Base-by-base conservation (phyloP, 2,888 invertebrate genomes). In the Netelia inedita region DNA sequence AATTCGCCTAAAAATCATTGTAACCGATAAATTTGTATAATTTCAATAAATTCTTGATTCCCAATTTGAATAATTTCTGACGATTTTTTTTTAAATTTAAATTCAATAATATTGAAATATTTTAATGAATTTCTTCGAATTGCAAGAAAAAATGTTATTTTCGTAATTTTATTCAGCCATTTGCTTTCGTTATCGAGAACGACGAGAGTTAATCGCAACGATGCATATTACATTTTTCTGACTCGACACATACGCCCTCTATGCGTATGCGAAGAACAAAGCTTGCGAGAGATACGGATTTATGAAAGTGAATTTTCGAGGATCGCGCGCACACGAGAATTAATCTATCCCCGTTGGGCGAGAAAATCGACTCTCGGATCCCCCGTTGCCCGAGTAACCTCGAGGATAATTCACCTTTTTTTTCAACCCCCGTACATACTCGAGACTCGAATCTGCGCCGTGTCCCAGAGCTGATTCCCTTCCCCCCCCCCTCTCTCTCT, bases 321-420 rank as follows among this genome's bases (percentile, higher is more conserved):
- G 21, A 57, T 66, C 53, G 14, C 41, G 23, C 19, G 28, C 66
- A 41, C 21, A 21, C 43, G 35, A 28, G 65, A 75, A 66, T 66
- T 57, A 66, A 75, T 75, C 66, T 75, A 75, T 75, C 23, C 23
- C 66, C 23, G 35, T 35, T 75, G 23, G 59, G 41, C 53, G 46
- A 75, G 66, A 55, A 55, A 75, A 75, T 75, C 75, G 66, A 75
- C 75, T 75, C 46, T 55, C 35, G 23, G 66, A 43, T 41, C 75
- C 75, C 55, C 57, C 75, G 75, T 75, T 75, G 65, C 75, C 55
- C 21, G n/a, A 66, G 75, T 61, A 63, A 74, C 63, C 63, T 74
- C 50, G 21, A 21, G 71, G 65, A 72, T 79, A 79, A 71, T 72
- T 61, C 46, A 65, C 65, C 66, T 65, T 72, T 79, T 50, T 55